A percentile compares a stretch with the other conserved stretches of the same genome.
These are phyloP conservation scores for Gasterosteus aculeatus DNA, from an alignment of 2,113 vertebrate genomes.

Conservation along the genomic window DNA sequence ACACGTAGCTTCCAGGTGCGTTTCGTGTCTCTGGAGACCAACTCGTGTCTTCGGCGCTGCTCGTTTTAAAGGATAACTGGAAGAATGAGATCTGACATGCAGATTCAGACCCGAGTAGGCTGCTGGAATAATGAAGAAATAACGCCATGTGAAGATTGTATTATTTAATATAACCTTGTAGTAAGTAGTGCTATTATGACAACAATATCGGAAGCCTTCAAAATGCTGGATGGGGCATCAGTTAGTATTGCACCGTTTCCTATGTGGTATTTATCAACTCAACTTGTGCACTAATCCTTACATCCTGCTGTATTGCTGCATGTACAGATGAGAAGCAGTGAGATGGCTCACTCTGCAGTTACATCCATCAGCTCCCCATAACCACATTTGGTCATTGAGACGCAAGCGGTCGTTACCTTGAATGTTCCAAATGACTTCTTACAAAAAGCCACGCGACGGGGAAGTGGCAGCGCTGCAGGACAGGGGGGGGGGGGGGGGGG, in stretches of 20 bases:
- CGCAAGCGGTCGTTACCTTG: neutral
- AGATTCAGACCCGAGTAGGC: neutral
- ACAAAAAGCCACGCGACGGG: neutral
- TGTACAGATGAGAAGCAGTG: no score
- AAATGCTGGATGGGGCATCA: neutral
- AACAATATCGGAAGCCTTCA: neutral
- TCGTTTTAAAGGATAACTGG: neutral
- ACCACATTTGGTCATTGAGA: neutral
- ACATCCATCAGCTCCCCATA: no score
- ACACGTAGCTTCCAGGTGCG: conserved; percentile 6
- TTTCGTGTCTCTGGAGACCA: conserved; percentile 5
- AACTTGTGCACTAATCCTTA: neutral
- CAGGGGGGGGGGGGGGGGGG: neutral
- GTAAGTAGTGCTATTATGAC: neutral
- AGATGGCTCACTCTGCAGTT: no score
- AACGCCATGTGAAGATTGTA: neutral
- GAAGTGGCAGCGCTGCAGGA: neutral
- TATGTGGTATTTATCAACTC: neutral
- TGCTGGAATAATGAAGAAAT: neutral
- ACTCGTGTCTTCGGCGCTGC: neutral
- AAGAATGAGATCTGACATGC: neutral
- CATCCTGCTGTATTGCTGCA: neutral
- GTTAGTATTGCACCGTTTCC: no score
- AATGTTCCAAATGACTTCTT: conserved; percentile 1
- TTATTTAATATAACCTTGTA: neutral